Conservation (phyloP, 2,888 invertebrate genomes). For the Lycia hirtaria region DNA sequence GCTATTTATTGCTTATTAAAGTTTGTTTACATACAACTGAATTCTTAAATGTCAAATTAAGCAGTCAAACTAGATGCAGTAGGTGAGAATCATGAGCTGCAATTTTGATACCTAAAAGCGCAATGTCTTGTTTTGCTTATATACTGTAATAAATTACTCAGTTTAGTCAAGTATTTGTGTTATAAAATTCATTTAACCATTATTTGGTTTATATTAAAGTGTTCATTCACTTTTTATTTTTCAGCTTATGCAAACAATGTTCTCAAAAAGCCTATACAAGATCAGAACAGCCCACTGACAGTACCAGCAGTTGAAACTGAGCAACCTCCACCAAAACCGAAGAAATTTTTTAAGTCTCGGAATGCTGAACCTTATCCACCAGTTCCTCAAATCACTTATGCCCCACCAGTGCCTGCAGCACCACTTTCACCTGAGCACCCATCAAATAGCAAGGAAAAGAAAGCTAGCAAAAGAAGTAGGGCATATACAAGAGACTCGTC, state of each 20-base stretch:
- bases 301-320: slow-evolving; percentile 82
- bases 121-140: no score
- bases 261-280: slow-evolving; percentile 79
- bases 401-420: slow-evolving; percentile 76
- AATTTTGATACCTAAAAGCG: no score
- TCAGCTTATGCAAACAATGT: slow-evolving; percentile 75
- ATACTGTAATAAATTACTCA: no score
- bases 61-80: no score
- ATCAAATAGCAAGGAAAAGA: slow-evolving; percentile 74
- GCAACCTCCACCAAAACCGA: slow-evolving; percentile 89
- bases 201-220: neutral
- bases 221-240: slow-evolving; percentile 45
- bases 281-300: slow-evolving; percentile 83
- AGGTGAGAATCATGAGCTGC: no score
- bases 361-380: slow-evolving; percentile 87
- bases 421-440: slow-evolving; percentile 78
- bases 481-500: slow-evolving; percentile 77
- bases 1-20: neutral
- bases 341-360: slow-evolving; percentile 96
- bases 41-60: no score
- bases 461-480: slow-evolving; percentile 67
- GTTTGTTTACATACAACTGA: no score
- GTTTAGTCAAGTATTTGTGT: no score
- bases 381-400: slow-evolving; percentile 81
- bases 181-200: no score